A percentile compares a stretch with the other conserved stretches of the same genome.
phyloP scores from a whole-genome alignment of 1,140 invertebrate genomes.

The Saxidomus purpurata region DNA sequence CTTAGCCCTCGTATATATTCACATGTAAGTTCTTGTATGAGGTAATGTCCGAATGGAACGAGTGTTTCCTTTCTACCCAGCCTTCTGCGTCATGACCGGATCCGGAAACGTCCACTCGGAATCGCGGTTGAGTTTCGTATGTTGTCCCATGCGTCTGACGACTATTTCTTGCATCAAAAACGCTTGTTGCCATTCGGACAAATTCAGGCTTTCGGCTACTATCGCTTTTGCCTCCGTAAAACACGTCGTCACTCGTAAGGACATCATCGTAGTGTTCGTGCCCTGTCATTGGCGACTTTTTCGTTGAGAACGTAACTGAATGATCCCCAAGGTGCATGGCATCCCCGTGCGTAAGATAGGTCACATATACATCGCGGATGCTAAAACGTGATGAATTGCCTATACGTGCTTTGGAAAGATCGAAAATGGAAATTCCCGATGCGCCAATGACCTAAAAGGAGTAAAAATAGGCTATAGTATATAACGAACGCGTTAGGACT shows the following conservation, averaged over 20 bases:
- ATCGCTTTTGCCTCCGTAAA: slow-evolving; percentile 62
- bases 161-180: slow-evolving; percentile 62
- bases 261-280: slow-evolving; percentile 75
- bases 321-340: slow-evolving; percentile 65
- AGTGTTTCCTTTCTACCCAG: slow-evolving; percentile 59
- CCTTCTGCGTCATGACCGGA: slow-evolving; percentile 54
- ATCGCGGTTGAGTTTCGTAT: slow-evolving; percentile 60
- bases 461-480: too few relatives aligned
- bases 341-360: slow-evolving; percentile 72
- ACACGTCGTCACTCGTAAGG: slow-evolving; percentile 73
- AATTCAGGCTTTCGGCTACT: slow-evolving; percentile 66
- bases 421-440: slow-evolving; percentile 67
- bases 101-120: slow-evolving; percentile 61
- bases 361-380: slow-evolving; percentile 64
- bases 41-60: slow-evolving; percentile 69
- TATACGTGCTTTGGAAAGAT: slow-evolving; percentile 53
- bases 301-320: slow-evolving; percentile 68
- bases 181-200: slow-evolving; percentile 68
- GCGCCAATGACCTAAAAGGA: slow-evolving; percentile 66
- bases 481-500: too few relatives aligned
- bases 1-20: background rate
- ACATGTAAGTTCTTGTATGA: slow-evolving; percentile 69
- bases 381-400: slow-evolving; percentile 31
- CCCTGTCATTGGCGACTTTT: slow-evolving; percentile 71
- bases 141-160: slow-evolving; percentile 61